Percentiles rank a stretch among this genome's conserved stretches.
These are phyloP conservation scores for Lordiphosa stackelbergi DNA, from an alignment of 1,140 invertebrate species.

Conservation along the genomic window DNA sequence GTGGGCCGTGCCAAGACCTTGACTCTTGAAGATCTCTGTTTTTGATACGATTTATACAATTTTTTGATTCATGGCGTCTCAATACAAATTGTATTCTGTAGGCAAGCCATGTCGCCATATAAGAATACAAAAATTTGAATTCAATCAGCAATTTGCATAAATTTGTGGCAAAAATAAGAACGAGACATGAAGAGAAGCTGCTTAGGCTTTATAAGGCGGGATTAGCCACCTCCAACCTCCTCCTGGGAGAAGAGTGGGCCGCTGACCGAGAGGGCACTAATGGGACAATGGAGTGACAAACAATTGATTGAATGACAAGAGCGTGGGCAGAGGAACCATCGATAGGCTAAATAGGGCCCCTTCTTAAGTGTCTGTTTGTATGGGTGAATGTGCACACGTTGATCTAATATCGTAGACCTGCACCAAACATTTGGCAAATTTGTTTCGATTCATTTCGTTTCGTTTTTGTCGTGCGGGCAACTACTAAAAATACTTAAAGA, in stretches of 20 bases:
- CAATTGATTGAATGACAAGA: constrained; percentile 43
- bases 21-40: constrained; percentile 59
- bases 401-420: constrained; percentile 22
- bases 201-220: constrained; percentile 42
- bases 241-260: constrained; percentile 24
- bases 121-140: constrained; percentile 59
- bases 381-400: not conserved
- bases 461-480: constrained; percentile 52
- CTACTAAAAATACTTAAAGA: constrained; percentile 53
- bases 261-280: constrained; percentile 49
- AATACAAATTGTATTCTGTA: constrained; percentile 52
- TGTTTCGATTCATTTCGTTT: constrained; percentile 51
- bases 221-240: constrained; percentile 43
- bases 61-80: constrained; percentile 67
- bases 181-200: constrained; percentile 40
- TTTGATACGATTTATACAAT: constrained; percentile 69
- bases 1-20: constrained; percentile 70
- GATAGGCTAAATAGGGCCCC: constrained; percentile 39
- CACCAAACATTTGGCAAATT: constrained; percentile 65
- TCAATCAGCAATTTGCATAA: constrained; percentile 72
- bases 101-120: constrained; percentile 62
- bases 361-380: too few relatives aligned
- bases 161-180: constrained; percentile 40
- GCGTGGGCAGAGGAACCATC: constrained; percentile 20
- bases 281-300: constrained; percentile 69